phyloP scores from a whole-genome alignment of 2,888 invertebrate genomes.

The Epirrhoe alternata region DNA sequence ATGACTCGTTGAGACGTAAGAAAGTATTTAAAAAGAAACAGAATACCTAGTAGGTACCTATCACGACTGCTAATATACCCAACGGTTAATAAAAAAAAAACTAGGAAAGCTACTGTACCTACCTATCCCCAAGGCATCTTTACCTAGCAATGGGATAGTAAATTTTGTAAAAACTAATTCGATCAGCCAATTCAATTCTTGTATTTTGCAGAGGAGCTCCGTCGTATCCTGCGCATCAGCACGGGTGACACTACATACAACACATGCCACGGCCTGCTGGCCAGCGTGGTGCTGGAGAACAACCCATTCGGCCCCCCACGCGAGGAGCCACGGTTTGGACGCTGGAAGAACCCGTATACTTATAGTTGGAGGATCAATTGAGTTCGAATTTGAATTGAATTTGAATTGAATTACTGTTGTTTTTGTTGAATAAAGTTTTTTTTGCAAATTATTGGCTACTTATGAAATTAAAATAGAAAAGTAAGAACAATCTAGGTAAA shows the following conservation, averaged over 20 bases:
- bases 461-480: no score
- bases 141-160: no score
- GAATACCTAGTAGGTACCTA: not conserved
- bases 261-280: slow-evolving; percentile 69
- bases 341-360: slow-evolving; percentile 68
- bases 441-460: not conserved
- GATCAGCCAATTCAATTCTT: not conserved
- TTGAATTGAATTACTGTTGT: no score
- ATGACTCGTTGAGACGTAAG: slow-evolving; percentile 66
- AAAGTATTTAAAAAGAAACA: slow-evolving; percentile 9
- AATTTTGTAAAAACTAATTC: no score
- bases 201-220: slow-evolving; percentile 62
- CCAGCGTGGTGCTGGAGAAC: slow-evolving; percentile 67
- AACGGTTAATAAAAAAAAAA: no score
- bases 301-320: slow-evolving; percentile 76
- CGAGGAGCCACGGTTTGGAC: slow-evolving; percentile 70
- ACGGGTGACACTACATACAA: slow-evolving; percentile 76
- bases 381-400: no score
- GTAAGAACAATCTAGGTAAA: no score
- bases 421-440: slow-evolving; percentile 17
- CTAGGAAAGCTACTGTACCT: no score
- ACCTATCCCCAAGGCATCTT: no score
- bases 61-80: no score
- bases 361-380: slow-evolving; percentile 68
- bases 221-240: slow-evolving; percentile 72